A percentile compares a stretch with the other conserved stretches of the same genome.
Conservation (phyloP, 2,113 vertebrate species). For the Cololabis saira region DNA sequence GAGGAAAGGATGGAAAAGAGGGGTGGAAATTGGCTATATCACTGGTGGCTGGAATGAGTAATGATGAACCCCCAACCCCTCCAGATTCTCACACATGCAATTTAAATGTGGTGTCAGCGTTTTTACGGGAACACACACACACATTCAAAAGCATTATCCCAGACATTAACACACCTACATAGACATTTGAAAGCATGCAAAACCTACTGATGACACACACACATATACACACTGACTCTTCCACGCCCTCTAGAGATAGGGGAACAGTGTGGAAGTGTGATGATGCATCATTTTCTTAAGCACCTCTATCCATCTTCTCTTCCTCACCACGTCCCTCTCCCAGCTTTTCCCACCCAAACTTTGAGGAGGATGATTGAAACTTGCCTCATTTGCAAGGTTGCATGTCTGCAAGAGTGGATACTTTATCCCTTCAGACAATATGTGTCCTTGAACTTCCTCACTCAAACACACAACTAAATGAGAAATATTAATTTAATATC, state of each 20-base stretch:
- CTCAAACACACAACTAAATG: too few relatives aligned
- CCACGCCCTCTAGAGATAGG: conserved; percentile 39
- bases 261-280: conserved; percentile 59
- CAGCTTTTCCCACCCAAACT: conserved; percentile 28
- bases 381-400: conserved; percentile 5
- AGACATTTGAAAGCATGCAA: conserved; percentile 34
- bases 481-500: too few relatives aligned
- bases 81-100: not conserved
- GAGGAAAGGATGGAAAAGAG: conserved; percentile 30
- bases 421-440: too few relatives aligned
- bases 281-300: conserved; percentile 73
- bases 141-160: conserved; percentile 15
- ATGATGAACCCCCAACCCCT: conserved; percentile 45
- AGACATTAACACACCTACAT: conserved; percentile 12
- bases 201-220: conserved; percentile 27
- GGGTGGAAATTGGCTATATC: conserved; percentile 51
- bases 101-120: conserved; percentile 50
- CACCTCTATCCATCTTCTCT: conserved; percentile 66
- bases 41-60: conserved; percentile 56
- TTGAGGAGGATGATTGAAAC: conserved; percentile 19
- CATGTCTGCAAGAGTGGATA: not conserved
- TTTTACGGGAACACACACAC: conserved; percentile 38
- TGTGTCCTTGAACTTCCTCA: too few relatives aligned
- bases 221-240: conserved; percentile 8
- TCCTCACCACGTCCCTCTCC: conserved; percentile 26